These are phyloP conservation scores for Blera fallax DNA, from an alignment of 2,888 invertebrate species.

Conservation along the genomic window DNA sequence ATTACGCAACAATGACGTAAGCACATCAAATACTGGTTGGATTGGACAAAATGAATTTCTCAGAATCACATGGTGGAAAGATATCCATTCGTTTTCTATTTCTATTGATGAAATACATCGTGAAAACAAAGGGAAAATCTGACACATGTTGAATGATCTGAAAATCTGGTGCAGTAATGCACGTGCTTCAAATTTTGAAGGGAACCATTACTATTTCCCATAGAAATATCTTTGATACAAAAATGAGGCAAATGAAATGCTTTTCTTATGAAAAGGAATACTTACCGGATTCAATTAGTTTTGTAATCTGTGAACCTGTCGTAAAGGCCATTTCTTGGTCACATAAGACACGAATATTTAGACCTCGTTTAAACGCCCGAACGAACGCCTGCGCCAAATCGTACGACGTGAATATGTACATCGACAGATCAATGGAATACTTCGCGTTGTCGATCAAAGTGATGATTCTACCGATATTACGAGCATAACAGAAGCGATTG, in stretches of 20 bases:
- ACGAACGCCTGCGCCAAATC: slow-evolving; percentile 73
- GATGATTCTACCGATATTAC: slow-evolving; percentile 74
- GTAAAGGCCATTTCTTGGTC: slow-evolving; percentile 77
- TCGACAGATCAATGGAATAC: slow-evolving; percentile 78
- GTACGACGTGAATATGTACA: slow-evolving; percentile 77
- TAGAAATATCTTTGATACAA: not conserved
- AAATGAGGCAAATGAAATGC: too few relatives aligned
- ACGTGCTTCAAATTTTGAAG: slow-evolving; percentile 1
- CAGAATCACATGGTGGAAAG: slow-evolving; percentile 12
- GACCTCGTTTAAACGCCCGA: slow-evolving; percentile 76
- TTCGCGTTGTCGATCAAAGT: slow-evolving; percentile 75
- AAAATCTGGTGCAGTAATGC: not conserved
- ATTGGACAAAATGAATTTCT: not conserved
- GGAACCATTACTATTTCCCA: not conserved
- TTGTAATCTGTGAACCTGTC: slow-evolving; percentile 40
- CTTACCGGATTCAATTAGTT: slow-evolving; percentile 46
- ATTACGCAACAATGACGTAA: slow-evolving; percentile 69
- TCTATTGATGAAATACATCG: not conserved
- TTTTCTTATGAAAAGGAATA: not conserved
- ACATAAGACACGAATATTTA: slow-evolving; percentile 76
- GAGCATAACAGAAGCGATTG: slow-evolving; percentile 50
- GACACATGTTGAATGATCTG: not conserved
- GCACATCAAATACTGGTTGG: slow-evolving; percentile 22
- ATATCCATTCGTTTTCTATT: not conserved
- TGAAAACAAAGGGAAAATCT: not conserved